A percentile compares a stretch with the other conserved stretches of the same genome.
Evolutionary conservation across 2,797 vertebrate species (phyloP).

Genomic region (Oreochromis mossambicus): DNA sequence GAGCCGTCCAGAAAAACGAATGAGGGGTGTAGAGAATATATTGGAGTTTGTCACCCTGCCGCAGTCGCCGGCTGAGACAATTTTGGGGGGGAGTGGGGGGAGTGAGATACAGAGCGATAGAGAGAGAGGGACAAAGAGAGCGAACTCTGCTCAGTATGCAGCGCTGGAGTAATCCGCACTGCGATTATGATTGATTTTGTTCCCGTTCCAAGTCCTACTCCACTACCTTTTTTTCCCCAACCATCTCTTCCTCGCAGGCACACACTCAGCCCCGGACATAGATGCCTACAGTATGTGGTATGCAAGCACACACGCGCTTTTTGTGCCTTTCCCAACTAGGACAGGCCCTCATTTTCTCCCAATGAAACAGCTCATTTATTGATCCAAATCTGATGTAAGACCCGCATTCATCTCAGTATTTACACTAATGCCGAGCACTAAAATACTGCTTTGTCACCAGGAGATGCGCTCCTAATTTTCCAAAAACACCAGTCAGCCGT

Average conservation of each 20-base stretch:
- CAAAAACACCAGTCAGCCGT: constrained; percentile 7
- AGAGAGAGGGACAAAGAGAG: neutral
- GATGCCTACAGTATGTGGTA: neutral
- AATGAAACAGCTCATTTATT: constrained; percentile 14
- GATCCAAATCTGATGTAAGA: constrained; percentile 34
- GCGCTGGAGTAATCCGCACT: constrained; percentile 53
- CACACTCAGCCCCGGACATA: neutral
- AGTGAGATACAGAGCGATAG: neutral
- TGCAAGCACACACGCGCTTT: neutral
- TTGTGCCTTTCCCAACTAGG: constrained; percentile 25
- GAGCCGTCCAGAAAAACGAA: constrained; percentile 56
- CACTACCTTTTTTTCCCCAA: neutral
- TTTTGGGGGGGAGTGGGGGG: neutral
- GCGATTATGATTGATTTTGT: constrained; percentile 72
- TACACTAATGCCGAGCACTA: neutral
- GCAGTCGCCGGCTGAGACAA: constrained; percentile 42
- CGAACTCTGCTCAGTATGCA: constrained; percentile 65
- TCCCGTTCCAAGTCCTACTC: constrained; percentile 43
- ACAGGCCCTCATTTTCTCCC: constrained; percentile 14
- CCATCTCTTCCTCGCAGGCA: constrained; percentile 8
- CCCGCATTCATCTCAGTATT: neutral
- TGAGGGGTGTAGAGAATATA: constrained; percentile 55
- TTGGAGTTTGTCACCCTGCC: constrained; percentile 60
- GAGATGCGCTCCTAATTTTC: constrained; percentile 12
- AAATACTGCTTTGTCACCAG: neutral